phyloP scores from a whole-genome alignment of 2,113 vertebrate genomes.

The Catharus bicknelli region DNA sequence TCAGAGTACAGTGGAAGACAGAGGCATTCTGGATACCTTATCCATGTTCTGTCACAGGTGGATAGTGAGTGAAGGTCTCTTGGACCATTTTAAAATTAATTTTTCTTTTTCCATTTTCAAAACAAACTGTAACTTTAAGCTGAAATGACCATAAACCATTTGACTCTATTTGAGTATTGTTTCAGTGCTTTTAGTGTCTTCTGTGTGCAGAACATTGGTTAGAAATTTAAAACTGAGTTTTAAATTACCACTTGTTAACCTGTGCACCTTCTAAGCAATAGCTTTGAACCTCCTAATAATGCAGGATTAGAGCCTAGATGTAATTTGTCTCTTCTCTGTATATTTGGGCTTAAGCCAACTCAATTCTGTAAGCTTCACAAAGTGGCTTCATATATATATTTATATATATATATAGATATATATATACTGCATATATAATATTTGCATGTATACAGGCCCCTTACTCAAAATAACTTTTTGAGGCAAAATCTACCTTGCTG shows the following conservation, averaged over 20 bases:
- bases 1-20: neutral
- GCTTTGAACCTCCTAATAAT: neutral
- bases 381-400: neutral
- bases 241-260: neutral
- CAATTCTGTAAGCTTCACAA: neutral
- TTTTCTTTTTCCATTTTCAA: neutral
- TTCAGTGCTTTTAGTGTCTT: neutral
- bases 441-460: neutral
- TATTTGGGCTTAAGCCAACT: neutral
- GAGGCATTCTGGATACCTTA: neutral
- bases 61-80: neutral
- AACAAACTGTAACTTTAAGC: neutral
- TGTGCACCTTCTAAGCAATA: neutral
- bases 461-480: neutral
- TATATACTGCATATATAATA: neutral
- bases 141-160: neutral
- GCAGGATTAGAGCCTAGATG: neutral
- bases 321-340: neutral
- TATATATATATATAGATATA: too few relatives aligned
- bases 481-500: neutral
- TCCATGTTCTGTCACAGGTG: neutral
- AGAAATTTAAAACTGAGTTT: neutral
- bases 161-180: neutral
- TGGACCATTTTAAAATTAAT: neutral
- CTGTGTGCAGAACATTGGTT: neutral